Conservation (phyloP, 2,888 invertebrate genomes). For the Pogonocherus hispidulus region DNA sequence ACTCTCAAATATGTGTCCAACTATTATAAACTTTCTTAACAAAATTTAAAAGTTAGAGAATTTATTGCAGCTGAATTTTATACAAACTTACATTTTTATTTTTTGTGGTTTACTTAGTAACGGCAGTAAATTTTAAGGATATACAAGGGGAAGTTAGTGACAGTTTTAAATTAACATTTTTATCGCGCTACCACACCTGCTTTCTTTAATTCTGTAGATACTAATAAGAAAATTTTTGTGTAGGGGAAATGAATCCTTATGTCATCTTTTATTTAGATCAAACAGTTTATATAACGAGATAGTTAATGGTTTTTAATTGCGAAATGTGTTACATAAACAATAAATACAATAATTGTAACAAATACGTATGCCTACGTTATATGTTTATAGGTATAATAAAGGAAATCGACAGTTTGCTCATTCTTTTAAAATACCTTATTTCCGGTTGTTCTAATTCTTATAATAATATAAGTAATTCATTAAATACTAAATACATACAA, state of each 20-base stretch:
- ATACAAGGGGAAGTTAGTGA: slow-evolving; percentile 26
- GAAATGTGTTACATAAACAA: too few relatives aligned
- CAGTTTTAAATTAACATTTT: slow-evolving; percentile 33
- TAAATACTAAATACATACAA: too few relatives aligned
- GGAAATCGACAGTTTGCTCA: too few relatives aligned
- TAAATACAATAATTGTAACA: too few relatives aligned
- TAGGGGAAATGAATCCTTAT: background rate
- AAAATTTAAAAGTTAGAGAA: slow-evolving; percentile 60
- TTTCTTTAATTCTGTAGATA: slow-evolving; percentile 22
- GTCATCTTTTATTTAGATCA: background rate
- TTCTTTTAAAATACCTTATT: too few relatives aligned
- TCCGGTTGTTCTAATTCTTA: too few relatives aligned
- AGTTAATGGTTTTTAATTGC: too few relatives aligned
- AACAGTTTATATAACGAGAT: too few relatives aligned
- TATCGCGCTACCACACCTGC: slow-evolving; percentile 26
- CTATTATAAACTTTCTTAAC: slow-evolving; percentile 60
- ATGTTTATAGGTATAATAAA: too few relatives aligned
- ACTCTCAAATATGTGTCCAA: slow-evolving; percentile 64
- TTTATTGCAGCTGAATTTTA: slow-evolving; percentile 44
- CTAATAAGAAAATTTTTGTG: background rate
- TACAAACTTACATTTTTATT: slow-evolving; percentile 21
- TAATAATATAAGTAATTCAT: too few relatives aligned
- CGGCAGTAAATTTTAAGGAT: slow-evolving; percentile 24
- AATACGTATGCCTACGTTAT: too few relatives aligned
- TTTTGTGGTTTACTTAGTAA: slow-evolving; percentile 28